These are phyloP conservation scores for Caenorhabditis panamensis DNA, from an alignment of 2,888 invertebrate species.

Conservation along the genomic window DNA sequence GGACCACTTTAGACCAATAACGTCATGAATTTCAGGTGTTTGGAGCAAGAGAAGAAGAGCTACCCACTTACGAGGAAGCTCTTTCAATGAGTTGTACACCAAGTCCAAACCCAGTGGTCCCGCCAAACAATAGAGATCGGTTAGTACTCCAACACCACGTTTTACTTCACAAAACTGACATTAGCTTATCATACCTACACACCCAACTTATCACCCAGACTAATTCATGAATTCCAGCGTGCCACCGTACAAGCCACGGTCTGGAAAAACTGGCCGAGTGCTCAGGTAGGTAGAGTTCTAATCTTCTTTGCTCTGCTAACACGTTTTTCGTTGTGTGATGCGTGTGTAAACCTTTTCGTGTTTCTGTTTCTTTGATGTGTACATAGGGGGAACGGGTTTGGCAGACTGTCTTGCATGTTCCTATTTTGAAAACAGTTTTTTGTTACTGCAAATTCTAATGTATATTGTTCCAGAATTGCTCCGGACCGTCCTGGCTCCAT, in stretches of 20 bases:
- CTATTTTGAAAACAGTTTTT: too few species aligned
- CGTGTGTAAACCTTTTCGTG: conserved; percentile 5
- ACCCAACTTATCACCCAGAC: conserved; percentile 8
- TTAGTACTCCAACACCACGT: not conserved
- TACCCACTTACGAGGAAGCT: conserved; percentile 72
- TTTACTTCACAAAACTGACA: conserved; percentile 6
- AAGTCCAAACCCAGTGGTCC: conserved; percentile 53
- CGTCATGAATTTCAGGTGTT: conserved; percentile 45
- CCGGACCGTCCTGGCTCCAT: conserved; percentile 66
- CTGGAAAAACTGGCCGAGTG: conserved; percentile 64
- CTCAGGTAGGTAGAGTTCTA: conserved; percentile 57
- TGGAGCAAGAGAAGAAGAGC: conserved; percentile 58
- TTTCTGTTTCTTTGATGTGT: not conserved
- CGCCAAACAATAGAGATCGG: conserved; percentile 44
- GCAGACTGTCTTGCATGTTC: too few species aligned
- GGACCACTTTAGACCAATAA: not conserved
- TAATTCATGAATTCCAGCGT: conserved; percentile 63
- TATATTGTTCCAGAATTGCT: conserved; percentile 69
- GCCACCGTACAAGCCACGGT: conserved; percentile 66
- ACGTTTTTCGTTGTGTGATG: conserved; percentile 10
- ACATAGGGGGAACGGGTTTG: not conserved
- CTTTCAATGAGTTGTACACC: conserved; percentile 66
- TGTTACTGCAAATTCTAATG: too few species aligned
- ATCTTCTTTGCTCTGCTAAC: conserved; percentile 33
- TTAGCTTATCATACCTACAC: conserved; percentile 37